A percentile compares a stretch with the other conserved stretches of the same genome.
Evolutionary conservation across 2,113 vertebrate species (phyloP).

Genomic region (Protomyctophum bolini): DNA sequence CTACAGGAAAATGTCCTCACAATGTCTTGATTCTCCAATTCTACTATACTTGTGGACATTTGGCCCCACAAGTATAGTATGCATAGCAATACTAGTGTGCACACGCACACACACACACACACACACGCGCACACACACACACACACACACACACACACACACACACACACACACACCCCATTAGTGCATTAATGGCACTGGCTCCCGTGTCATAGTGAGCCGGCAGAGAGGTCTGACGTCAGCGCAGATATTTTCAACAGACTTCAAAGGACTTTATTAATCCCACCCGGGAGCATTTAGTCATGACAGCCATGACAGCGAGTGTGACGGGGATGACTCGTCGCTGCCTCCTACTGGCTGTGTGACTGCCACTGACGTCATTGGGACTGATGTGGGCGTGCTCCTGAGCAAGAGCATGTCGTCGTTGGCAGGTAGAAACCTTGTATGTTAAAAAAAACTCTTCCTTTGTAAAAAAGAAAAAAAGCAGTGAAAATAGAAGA

Average conservation of each 20-base stretch:
- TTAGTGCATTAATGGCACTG: background rate
- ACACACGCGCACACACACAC: no score
- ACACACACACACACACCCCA: background rate
- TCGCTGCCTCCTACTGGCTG: conserved; percentile 12
- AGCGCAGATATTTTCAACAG: background rate
- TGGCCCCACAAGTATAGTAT: background rate
- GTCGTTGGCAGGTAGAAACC: background rate
- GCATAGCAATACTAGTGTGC: no score
- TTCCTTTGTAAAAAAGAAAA: no score
- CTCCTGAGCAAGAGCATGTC: background rate
- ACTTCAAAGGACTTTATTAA: no score
- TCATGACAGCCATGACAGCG: no score
- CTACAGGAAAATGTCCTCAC: background rate
- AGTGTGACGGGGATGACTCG: background rate
- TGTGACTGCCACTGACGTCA: conserved; percentile 48
- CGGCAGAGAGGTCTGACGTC: conserved; percentile 11
- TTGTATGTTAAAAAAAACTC: background rate
- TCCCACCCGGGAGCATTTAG: no score
- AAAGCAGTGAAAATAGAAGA: no score
- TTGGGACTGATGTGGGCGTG: conserved; percentile 18
- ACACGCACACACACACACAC: no score
- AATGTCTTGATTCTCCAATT: background rate
- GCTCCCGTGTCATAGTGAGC: background rate
- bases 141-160: background rate
- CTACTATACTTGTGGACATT: no score